phyloP scores from a whole-genome alignment of 2,888 invertebrate species.

The Podabrus alpinus region DNA sequence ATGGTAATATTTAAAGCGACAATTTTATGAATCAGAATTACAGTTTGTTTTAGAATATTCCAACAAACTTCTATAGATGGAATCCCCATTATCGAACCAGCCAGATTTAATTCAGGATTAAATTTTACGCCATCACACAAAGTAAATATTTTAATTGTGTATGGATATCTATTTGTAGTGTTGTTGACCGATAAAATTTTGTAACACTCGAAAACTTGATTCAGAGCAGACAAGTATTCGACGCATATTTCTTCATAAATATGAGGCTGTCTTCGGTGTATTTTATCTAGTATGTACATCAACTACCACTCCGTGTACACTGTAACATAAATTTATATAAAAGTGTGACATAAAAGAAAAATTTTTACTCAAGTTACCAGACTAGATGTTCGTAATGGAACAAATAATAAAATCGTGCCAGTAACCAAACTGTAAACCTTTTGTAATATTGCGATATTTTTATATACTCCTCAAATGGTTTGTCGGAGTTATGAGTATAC shows the following conservation, averaged over 20 bases:
- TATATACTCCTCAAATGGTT: constrained; percentile 57
- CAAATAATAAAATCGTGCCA: constrained; percentile 69
- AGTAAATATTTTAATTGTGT: neutral
- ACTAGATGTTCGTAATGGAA: constrained; percentile 60
- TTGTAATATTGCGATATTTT: constrained; percentile 48
- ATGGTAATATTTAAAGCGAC: constrained; percentile 35
- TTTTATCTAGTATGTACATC: constrained; percentile 60
- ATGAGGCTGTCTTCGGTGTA: constrained; percentile 59
- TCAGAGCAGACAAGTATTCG: constrained; percentile 58
- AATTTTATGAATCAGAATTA: constrained; percentile 44
- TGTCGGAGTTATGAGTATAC: constrained; percentile 56
- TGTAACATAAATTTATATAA: constrained; percentile 48
- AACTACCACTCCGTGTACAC: constrained; percentile 59
- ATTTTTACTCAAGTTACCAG: constrained; percentile 48
- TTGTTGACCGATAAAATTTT: constrained; percentile 42
- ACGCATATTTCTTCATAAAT: constrained; percentile 58
- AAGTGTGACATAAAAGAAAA: no score
- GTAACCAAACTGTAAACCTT: constrained; percentile 68
- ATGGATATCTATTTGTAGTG: neutral
- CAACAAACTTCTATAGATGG: constrained; percentile 33
- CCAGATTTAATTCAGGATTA: constrained; percentile 44
- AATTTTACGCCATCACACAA: neutral
- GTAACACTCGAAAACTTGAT: constrained; percentile 56
- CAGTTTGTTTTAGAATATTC: constrained; percentile 41
- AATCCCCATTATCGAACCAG: constrained; percentile 43